Base-by-base conservation (phyloP, 2,797 vertebrate species). In the Masticophis lateralis region DNA sequence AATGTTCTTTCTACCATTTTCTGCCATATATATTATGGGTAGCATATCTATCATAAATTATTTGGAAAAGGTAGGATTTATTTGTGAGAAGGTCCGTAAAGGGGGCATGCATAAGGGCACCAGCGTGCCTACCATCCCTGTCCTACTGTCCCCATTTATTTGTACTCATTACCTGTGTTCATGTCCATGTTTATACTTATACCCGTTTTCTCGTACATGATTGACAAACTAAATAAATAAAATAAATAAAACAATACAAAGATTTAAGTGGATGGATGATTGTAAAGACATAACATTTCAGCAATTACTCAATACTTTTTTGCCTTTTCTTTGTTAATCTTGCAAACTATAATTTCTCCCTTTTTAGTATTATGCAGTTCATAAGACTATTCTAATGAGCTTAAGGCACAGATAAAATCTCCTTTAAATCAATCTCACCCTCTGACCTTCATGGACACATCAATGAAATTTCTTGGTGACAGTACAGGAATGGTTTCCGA, bases 201-300 rank as follows among this genome's bases (percentile, higher is more conserved):
- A 47, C 47, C 47, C 6, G 47, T 47, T 47, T 5, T 47, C 47
- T 47, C 0, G 4, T 47, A 47, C 47, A 47, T 47, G 47, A 47
- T 47, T 47, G 47, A 47, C 47, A 47, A 47, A 47, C 47, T 47
- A 47, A 47, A 47, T 47, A 47, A 47, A 47, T 47, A 47, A 47
- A 47, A 47, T 43, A 43, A 43, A 43, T 47, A 47, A 47, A 47
- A 88, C 14, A 74, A 74, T 74, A 74, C 32, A 16, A 86, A 88
- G 92, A 93, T 94, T 88, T 89, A 61, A 95, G 37, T 1, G 5
- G 89, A 94, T 94, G 9, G 1, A 94, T 94, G 88, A 96, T 97
- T 97, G 96, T 96, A 97, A 97, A 97, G 96, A 94, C 22, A 43
- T 96, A 95, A 95, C 95, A 95, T 95, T 97, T 97, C 96, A 96